phyloP scores from a whole-genome alignment of 1,140 invertebrate genomes.

The Scylla paramamosain region DNA sequence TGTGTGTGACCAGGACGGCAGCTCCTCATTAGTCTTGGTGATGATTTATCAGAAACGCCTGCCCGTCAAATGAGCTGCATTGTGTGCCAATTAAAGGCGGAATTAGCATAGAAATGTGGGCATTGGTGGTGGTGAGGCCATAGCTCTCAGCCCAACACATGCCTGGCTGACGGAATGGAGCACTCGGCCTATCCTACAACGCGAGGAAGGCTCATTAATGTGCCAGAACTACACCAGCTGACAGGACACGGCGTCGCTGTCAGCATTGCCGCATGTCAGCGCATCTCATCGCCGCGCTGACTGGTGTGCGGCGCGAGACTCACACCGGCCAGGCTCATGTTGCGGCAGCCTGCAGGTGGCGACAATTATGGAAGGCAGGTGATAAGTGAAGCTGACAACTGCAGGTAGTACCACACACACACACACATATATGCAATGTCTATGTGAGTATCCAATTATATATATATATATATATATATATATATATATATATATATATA shows the following conservation, averaged over 20 bases:
- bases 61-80: slow-evolving; percentile 34
- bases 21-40: slow-evolving; percentile 35
- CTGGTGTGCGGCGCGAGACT: background rate
- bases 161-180: background rate
- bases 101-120: slow-evolving; percentile 51
- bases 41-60: slow-evolving; percentile 38
- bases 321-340: too few relatives aligned
- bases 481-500: too few relatives aligned
- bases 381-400: background rate
- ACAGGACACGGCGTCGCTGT: background rate
- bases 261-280: background rate
- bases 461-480: too few relatives aligned
- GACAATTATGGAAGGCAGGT: background rate
- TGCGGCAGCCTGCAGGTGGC: background rate
- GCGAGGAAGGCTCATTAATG: background rate
- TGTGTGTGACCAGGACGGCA: background rate
- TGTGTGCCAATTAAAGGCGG: slow-evolving; percentile 50
- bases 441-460: too few relatives aligned
- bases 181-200: background rate
- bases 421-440: background rate
- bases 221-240: background rate
- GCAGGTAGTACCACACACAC: background rate
- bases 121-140: background rate
- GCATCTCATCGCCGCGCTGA: background rate
- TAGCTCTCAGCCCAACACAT: background rate